phyloP scores from a whole-genome alignment of 2,113 vertebrate species.

The Cynoglossus semilaevis region DNA sequence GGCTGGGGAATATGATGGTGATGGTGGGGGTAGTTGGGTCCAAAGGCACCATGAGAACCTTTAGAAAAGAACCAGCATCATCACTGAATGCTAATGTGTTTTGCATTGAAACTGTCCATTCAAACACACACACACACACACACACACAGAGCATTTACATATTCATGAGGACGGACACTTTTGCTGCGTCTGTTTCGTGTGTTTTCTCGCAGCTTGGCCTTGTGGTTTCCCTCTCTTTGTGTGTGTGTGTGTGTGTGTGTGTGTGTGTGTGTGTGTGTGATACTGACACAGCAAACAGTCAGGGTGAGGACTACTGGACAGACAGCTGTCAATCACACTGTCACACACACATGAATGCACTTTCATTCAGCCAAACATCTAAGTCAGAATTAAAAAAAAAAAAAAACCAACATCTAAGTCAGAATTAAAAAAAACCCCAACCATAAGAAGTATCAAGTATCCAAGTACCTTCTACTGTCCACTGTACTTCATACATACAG shows the following conservation, averaged over 20 bases:
- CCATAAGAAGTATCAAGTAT: too few relatives aligned
- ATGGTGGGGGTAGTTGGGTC: conserved; percentile 19
- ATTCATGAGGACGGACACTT: conserved; percentile 67
- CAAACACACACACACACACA: conserved; percentile 11
- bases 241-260: conserved; percentile 16
- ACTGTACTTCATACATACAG: too few relatives aligned
- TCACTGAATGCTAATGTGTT: conserved; percentile 57
- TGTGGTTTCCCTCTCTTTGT: conserved; percentile 45
- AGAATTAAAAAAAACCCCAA: too few relatives aligned
- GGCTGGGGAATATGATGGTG: conserved; percentile 28
- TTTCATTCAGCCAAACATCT: too few relatives aligned
- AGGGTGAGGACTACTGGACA: conserved; percentile 28
- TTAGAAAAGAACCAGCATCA: conserved; percentile 41
- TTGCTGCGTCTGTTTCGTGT: conserved; percentile 51
- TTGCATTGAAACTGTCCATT: conserved; percentile 40
- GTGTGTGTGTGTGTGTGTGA: conserved; percentile 20
- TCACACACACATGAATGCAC: conserved; percentile 15
- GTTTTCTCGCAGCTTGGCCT: conserved; percentile 50
- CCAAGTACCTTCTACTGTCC: too few relatives aligned
- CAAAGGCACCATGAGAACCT: conserved; percentile 45
- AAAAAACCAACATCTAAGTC: too few relatives aligned
- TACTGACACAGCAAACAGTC: conserved; percentile 66
- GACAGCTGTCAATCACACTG: conserved; percentile 69
- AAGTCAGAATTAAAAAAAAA: too few relatives aligned
- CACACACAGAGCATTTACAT: conserved; percentile 51